phyloP scores from a whole-genome alignment of 2,888 invertebrate species.

The Drosophila yooni region DNA sequence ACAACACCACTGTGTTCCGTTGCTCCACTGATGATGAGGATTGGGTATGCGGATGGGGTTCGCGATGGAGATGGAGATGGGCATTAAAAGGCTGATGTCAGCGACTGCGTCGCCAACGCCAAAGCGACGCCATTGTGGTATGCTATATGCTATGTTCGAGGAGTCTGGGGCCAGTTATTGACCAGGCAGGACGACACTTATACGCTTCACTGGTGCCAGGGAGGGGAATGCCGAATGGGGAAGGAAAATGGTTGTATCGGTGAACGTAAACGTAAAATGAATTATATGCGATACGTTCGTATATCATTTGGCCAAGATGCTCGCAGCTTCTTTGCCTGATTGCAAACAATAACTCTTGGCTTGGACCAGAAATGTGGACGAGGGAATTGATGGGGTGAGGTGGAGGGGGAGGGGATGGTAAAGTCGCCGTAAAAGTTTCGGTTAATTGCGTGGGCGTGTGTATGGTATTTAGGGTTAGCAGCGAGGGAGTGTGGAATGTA shows the following conservation, averaged over 20 bases:
- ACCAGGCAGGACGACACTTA: constrained; percentile 64
- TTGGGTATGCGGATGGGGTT: constrained; percentile 10
- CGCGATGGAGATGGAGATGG: constrained; percentile 2
- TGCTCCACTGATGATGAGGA: neutral
- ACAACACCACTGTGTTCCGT: constrained; percentile 44
- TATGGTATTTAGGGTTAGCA: constrained; percentile 24
- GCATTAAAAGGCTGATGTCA: constrained; percentile 66
- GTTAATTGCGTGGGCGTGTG: constrained; percentile 62
- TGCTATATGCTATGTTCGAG: neutral
- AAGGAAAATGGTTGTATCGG: constrained; percentile 37
- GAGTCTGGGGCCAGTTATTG: constrained; percentile 44
- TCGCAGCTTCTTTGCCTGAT: constrained; percentile 61
- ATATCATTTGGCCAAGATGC: constrained; percentile 36
- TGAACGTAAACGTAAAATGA: constrained; percentile 77
- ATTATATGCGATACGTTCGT: constrained; percentile 64
- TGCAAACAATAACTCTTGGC: constrained; percentile 69
- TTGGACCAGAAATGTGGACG: constrained; percentile 2
- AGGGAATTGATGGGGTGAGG: neutral
- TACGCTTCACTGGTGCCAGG: constrained; percentile 42
- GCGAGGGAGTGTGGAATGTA: neutral
- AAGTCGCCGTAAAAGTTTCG: constrained; percentile 58
- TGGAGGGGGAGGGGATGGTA: neutral
- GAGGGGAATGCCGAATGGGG: neutral
- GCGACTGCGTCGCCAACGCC: constrained; percentile 40
- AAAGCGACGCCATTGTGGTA: constrained; percentile 30